These are phyloP conservation scores for Eclectus roratus DNA, from an alignment of 2,113 vertebrate species.

Conservation along the genomic window DNA sequence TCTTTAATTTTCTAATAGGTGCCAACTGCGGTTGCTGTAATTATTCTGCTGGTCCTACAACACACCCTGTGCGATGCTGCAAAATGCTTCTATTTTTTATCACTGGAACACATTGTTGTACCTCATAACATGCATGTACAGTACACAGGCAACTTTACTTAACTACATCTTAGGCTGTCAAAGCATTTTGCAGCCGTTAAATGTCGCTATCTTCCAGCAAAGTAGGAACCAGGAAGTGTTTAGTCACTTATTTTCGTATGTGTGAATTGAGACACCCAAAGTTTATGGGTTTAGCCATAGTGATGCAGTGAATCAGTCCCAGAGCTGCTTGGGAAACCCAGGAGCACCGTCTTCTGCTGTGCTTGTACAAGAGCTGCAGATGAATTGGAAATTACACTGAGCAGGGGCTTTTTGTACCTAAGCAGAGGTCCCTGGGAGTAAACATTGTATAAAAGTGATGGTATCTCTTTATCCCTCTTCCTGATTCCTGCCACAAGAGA, in stretches of 20 bases:
- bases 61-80: background rate
- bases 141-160: background rate
- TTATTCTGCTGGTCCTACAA: slow-evolving; percentile 28
- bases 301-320: background rate
- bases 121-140: background rate
- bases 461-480: background rate
- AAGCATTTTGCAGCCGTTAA: background rate
- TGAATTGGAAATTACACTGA: background rate
- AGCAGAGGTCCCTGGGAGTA: background rate
- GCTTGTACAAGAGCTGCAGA: background rate
- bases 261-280: background rate
- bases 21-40: slow-evolving; percentile 5
- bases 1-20: slow-evolving; percentile 36
- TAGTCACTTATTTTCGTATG: background rate
- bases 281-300: slow-evolving; percentile 8
- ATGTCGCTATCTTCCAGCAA: background rate
- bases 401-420: background rate
- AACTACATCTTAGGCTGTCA: background rate
- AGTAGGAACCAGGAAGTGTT: background rate
- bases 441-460: background rate
- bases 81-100: background rate
- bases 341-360: background rate
- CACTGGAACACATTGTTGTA: background rate
- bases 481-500: background rate
- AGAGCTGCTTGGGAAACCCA: background rate